phyloP scores from a whole-genome alignment of 1,140 invertebrate species.

The Platyscapa corneri region DNA sequence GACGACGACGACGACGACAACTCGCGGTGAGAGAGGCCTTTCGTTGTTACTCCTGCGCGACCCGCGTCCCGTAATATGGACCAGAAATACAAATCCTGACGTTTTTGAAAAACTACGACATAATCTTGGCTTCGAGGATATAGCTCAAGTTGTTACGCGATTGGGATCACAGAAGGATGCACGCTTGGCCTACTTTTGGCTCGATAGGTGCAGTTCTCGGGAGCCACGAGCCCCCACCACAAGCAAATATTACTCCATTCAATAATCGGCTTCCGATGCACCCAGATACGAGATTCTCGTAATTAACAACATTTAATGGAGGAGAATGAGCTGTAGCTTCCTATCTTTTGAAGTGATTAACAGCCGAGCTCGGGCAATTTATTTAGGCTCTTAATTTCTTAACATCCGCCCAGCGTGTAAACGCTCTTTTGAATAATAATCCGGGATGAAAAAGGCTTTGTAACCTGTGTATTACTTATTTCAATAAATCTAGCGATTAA shows the following conservation, averaged over 20 bases:
- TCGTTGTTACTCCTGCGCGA: neutral
- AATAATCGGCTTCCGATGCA: neutral
- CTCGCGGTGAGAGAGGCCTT: neutral
- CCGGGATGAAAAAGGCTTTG: too few relatives aligned
- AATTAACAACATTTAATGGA: too few relatives aligned
- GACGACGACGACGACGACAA: slow-evolving; percentile 9
- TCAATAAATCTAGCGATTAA: too few relatives aligned
- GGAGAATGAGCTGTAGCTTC: too few relatives aligned
- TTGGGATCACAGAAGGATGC: neutral
- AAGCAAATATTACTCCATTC: neutral
- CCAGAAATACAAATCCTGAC: slow-evolving; percentile 27
- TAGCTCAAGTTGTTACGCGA: neutral
- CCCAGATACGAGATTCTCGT: too few relatives aligned
- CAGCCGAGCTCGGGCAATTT: too few relatives aligned
- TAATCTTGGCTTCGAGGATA: slow-evolving; percentile 35
- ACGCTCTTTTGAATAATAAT: too few relatives aligned
- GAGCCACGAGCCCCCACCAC: neutral
- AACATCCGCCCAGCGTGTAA: neutral
- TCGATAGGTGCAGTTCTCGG: neutral
- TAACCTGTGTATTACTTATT: too few relatives aligned
- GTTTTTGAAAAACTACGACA: slow-evolving; percentile 40
- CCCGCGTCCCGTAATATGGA: neutral
- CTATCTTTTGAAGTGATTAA: too few relatives aligned
- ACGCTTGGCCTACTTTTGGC: neutral
- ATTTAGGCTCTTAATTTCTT: neutral